Evolutionary conservation across 2,797 vertebrate genomes (phyloP).

Genomic region (Danio kyathit): DNA sequence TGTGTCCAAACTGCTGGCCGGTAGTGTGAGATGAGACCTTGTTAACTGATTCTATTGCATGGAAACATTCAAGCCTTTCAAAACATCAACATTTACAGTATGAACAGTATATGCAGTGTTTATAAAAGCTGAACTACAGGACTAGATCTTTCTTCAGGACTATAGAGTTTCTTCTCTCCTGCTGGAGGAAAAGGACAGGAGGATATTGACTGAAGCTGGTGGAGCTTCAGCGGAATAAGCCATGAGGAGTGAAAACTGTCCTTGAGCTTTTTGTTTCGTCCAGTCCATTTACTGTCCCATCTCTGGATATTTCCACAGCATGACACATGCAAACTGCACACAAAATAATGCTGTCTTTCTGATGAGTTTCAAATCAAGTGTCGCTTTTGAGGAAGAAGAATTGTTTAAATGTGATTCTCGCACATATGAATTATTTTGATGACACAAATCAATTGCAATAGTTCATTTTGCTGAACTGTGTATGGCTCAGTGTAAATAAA

Average conservation of each 20-base stretch:
- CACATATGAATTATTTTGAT: background rate
- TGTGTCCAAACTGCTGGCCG: background rate
- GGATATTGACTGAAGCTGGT: background rate
- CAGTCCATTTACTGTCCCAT: background rate
- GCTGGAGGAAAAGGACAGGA: background rate
- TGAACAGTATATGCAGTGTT: background rate
- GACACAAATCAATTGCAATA: background rate
- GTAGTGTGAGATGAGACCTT: background rate
- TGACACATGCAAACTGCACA: background rate
- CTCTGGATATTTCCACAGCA: background rate
- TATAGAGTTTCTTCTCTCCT: background rate
- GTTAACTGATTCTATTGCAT: background rate
- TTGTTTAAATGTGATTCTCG: fast-evolving
- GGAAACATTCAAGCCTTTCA: background rate
- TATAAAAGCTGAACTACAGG: background rate
- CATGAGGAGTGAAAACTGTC: background rate
- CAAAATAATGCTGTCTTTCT: background rate
- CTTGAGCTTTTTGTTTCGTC: background rate
- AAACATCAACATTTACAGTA: background rate
- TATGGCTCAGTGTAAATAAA: slow-evolving; percentile 29
- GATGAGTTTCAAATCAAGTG: background rate
- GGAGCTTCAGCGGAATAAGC: background rate
- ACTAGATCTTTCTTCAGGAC: background rate
- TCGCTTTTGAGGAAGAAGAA: background rate
- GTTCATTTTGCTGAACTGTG: background rate